Conservation (phyloP, 2,888 invertebrate species). For the Diogma glabrata region DNA sequence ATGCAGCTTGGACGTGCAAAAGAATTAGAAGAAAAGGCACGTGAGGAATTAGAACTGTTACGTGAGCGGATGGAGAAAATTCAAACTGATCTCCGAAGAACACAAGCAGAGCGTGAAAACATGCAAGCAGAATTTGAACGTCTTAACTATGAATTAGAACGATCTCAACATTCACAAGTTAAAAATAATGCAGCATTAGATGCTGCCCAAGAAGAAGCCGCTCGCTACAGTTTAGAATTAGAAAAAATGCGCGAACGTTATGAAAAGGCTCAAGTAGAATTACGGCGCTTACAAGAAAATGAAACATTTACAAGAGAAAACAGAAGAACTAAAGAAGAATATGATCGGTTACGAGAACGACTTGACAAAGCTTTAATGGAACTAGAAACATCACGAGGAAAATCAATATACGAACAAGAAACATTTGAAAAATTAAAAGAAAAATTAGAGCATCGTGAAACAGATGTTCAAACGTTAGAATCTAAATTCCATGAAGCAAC, state of each 20-base stretch:
- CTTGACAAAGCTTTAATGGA: conserved; percentile 72
- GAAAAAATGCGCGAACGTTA: conserved; percentile 88
- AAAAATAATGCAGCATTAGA: conserved; percentile 78
- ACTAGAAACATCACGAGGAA: conserved; percentile 66
- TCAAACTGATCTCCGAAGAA: conserved; percentile 68
- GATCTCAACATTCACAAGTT: conserved; percentile 73
- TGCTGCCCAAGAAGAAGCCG: conserved; percentile 81
- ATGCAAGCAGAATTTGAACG: conserved; percentile 72
- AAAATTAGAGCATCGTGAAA: conserved; percentile 60
- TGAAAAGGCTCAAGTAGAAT: conserved; percentile 70
- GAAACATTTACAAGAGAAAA: conserved; percentile 71
- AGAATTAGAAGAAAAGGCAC: conserved; percentile 83
- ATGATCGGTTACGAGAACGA: conserved; percentile 67
- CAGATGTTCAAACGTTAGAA: conserved; percentile 66
- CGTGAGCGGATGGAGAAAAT: conserved; percentile 81
- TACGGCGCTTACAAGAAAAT: conserved; percentile 70
- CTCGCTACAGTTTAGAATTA: conserved; percentile 72
- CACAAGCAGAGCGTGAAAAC: conserved; percentile 79
- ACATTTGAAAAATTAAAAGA: conserved; percentile 64
- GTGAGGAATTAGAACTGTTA: conserved; percentile 79
- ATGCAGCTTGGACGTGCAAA: conserved; percentile 75
- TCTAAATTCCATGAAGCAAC: conserved; percentile 66
- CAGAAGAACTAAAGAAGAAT: conserved; percentile 65
- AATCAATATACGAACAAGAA: conserved; percentile 65
- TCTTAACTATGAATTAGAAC: conserved; percentile 72